Evolutionary conservation across 2,888 invertebrate species (phyloP), one percentile per base, ranked within the genome.

Genomic region (Nomada goodeniana): DNA sequence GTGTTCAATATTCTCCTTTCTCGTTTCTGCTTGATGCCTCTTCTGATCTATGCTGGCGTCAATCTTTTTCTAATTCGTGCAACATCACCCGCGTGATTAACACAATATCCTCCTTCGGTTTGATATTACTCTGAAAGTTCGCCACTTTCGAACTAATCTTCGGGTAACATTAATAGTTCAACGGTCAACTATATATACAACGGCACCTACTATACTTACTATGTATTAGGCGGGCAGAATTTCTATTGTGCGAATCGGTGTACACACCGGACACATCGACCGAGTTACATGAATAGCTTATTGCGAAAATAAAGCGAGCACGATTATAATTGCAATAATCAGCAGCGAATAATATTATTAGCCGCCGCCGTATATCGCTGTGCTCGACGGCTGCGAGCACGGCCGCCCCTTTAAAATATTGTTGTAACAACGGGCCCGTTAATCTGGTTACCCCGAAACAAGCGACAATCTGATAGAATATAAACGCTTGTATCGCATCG

Each of bases 291-390:
- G 74, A 78, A 74, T 55, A 78, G 55, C 42, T 50, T 74, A 61
- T 74, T 74, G 50, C 57, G 67, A 74, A 74, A 78, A 78, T 74
- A 67, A 74, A 68, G 36, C 65, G n/a, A 36, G 42, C 65, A 18
- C 61, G 23, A n/a, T 74, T 74, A 63, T 68, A 78, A 78, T 78
- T 68, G 26, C 47, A 55, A 61, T 78, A 78, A 74, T 68, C 57
- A 60, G 47, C n/a, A 42, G 29, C 52, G 63, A 23, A 52, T 76
- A 64, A 71, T 71, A 71, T 59, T 76, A 71, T 76, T 71, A 71
- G 76, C 20, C 57, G 29, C 47, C 55, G 53, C 42, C n/a, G 50
- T 18, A 29, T 20, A 76, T 29, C 18, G 59, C 7, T 13, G 36
- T 29, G 15, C 36, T 20, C 23, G 23, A 15, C 7, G 18, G 18